Conservation (phyloP, 2,888 invertebrate species). For the Ophioninae sp. region DNA sequence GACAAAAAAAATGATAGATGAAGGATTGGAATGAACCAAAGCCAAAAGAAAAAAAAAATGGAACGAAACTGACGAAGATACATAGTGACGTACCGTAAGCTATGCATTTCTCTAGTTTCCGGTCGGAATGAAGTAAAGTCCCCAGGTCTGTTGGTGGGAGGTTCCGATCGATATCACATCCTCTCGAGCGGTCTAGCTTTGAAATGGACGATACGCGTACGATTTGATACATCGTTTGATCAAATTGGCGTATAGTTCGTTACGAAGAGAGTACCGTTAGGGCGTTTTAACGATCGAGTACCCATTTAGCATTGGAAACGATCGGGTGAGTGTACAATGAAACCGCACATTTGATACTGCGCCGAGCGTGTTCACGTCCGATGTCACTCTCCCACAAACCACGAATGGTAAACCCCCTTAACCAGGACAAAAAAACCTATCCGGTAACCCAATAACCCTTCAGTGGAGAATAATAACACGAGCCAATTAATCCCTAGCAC, state of each 20-base stretch:
- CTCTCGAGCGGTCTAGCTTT: slow-evolving; percentile 29
- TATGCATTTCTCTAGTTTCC: slow-evolving; percentile 5
- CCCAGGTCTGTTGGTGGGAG: slow-evolving; percentile 16
- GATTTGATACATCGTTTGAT: not conserved
- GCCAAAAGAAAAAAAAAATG: not conserved
- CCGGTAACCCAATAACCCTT: slow-evolving; percentile 15
- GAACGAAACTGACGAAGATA: not conserved
- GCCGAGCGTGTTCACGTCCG: not conserved
- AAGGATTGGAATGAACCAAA: not conserved
- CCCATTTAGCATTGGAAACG: not conserved
- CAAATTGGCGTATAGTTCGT: slow-evolving; percentile 5
- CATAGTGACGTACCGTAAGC: not conserved
- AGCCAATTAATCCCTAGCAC: slow-evolving; percentile 2
- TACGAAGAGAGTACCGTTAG: not conserved
- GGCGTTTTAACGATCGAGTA: not conserved
- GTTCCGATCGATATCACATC: slow-evolving; percentile 51
- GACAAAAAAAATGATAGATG: not conserved
- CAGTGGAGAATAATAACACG: slow-evolving; percentile 5
- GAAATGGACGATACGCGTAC: not conserved
- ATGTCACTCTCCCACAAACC: not conserved
- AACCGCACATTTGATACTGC: slow-evolving; percentile 23
- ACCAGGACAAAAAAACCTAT: slow-evolving; percentile 12
- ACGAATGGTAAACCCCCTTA: not conserved
- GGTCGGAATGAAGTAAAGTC: slow-evolving; percentile 19
- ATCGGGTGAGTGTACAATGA: slow-evolving; percentile 40